These are phyloP conservation scores for Gymnarchus niloticus DNA, from an alignment of 2,113 vertebrate genomes.

Conservation along the genomic window DNA sequence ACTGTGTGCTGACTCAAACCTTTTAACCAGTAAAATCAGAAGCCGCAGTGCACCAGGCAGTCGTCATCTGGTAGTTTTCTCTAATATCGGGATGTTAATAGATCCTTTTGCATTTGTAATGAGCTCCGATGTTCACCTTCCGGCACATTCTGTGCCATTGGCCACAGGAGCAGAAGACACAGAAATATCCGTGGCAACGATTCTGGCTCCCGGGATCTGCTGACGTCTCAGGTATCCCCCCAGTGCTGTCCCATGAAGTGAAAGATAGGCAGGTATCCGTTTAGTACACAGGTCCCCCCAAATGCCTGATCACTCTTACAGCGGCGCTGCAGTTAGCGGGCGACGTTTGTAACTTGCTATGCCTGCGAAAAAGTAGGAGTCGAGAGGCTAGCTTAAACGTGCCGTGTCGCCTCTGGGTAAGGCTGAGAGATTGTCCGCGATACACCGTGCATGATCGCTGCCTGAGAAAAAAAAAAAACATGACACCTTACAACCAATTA, in stretches of 20 bases:
- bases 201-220: no score
- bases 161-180: neutral
- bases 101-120: neutral
- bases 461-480: neutral
- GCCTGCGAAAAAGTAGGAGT: neutral
- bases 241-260: neutral
- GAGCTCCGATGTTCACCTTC: neutral
- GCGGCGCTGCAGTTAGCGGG: neutral
- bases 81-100: neutral
- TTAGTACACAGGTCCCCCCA: neutral
- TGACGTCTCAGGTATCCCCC: neutral
- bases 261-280: neutral
- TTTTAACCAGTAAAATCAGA: neutral
- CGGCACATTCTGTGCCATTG: neutral
- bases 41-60: neutral
- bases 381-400: neutral
- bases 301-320: neutral
- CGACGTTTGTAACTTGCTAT: neutral
- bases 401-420: neutral
- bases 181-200: neutral
- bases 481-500: neutral
- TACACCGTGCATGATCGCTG: neutral
- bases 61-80: neutral
- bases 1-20: neutral
- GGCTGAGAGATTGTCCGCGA: neutral